Conservation (phyloP, 2,888 invertebrate genomes). For the Cataglyphis rosenhaueri region DNA sequence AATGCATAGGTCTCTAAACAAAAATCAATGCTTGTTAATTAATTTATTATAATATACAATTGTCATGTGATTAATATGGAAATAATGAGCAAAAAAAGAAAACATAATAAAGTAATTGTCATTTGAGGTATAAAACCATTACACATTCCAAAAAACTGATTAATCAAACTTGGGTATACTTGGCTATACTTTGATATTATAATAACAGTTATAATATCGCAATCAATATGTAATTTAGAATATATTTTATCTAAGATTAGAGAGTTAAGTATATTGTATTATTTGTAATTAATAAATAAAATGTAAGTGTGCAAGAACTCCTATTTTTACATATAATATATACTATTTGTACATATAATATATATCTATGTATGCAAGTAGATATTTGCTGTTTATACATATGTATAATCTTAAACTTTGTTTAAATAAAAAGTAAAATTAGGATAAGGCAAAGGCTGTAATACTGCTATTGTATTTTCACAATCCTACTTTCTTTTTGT, state of each 20-base stretch:
- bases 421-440: not conserved
- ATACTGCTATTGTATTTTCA: not conserved
- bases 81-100: not conserved
- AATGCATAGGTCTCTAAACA: not conserved
- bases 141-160: slow-evolving; percentile 35
- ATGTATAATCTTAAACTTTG: not conserved
- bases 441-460: not conserved
- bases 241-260: not conserved
- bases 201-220: not conserved
- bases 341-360: not conserved
- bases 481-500: not conserved
- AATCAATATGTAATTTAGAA: not conserved
- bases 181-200: not conserved
- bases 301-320: slow-evolving; percentile 19
- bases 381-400: not conserved
- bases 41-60: slow-evolving; percentile 33
- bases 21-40: not conserved
- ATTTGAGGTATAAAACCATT: slow-evolving; percentile 67
- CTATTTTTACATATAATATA: not conserved
- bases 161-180: slow-evolving; percentile 12
- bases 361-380: not conserved
- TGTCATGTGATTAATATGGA: slow-evolving; percentile 64
- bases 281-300: slow-evolving; percentile 38
- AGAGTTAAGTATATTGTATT: slow-evolving; percentile 9
- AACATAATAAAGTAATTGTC: slow-evolving; percentile 57